A percentile compares a stretch with the other conserved stretches of the same genome.
phyloP scores from a whole-genome alignment of 2,113 vertebrate species.

The Penelope pileata region DNA sequence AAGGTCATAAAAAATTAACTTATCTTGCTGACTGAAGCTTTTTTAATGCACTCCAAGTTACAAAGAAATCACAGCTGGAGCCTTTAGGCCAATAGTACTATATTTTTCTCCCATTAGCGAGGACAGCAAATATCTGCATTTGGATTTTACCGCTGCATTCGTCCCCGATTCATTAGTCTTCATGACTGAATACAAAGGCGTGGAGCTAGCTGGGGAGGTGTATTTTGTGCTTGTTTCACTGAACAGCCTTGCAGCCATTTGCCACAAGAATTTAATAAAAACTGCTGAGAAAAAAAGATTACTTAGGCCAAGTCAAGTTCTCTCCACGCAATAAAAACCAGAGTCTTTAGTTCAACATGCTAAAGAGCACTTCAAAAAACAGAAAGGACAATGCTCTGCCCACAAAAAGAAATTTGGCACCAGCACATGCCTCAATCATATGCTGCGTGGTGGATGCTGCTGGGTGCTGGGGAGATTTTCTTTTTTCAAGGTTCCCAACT shows the following conservation, averaged over 20 bases:
- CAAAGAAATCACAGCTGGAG: constrained; percentile 72
- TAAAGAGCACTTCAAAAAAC: neutral
- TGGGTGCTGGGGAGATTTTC: neutral
- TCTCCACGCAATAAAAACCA: neutral
- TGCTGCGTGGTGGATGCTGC: neutral
- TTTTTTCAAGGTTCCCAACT: neutral
- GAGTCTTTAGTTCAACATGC: neutral
- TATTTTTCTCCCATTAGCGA: constrained; percentile 81
- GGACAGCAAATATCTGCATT: constrained; percentile 75
- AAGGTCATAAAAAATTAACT: constrained; percentile 82
- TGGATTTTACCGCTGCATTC: constrained; percentile 70
- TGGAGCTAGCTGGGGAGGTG: neutral
- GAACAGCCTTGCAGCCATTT: neutral
- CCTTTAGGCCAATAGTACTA: constrained; percentile 72
- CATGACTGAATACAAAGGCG: constrained; percentile 56
- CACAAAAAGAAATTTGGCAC: neutral
- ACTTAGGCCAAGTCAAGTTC: neutral
- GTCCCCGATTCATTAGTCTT: constrained; percentile 70
- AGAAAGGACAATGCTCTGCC: neutral
- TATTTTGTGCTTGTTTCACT: constrained; percentile 53
- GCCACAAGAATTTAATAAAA: neutral
- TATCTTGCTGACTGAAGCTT: constrained; percentile 78
- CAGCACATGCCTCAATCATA: neutral
- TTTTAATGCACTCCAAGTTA: constrained; percentile 80
- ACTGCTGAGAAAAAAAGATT: neutral